Base-by-base conservation (phyloP, 1,140 invertebrate genomes). In the Drosophila kohkoa region DNA sequence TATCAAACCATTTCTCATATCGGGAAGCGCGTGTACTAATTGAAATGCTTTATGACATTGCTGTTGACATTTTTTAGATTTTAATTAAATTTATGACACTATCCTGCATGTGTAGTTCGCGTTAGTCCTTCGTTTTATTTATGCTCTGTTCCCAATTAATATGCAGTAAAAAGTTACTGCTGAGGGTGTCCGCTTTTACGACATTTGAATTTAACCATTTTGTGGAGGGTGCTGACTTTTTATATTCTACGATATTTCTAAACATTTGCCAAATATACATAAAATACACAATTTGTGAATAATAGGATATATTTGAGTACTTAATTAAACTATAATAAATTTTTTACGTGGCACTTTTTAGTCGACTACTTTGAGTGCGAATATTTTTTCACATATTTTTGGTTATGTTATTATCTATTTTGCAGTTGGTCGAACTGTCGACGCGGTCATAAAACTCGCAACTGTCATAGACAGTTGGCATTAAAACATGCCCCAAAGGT, bases 31-130 rank as follows among this genome's bases (percentile, higher is more conserved):
- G 15, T 8, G 54, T 35, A 48, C 81, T 85, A 83, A 83, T 83
- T 83, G 81, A 83, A 86, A 77, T 67, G 81, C 57, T 81, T 70
- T 81, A 51, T 59, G 69, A 86, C 73, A 64, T 60, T 63, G 16
- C 55, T 60, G 81, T 70, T 81, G 81, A 85, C 81, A 85, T 81
- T 83, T 83, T 85, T 77, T 69, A 75, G 74, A 77, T 73, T 83
- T 85, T 85, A 83, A 83, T 83, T 83, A 83, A 83, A 85, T 85
- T 81, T 82, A 79, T 85, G 77, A 81, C 77, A 80, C 58, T 48
- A 49, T 54, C 13, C 43, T 55, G 43, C 57, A 16, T 28, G 45
- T 48, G 35, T 64, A 55, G 28, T 55, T 25, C 20, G 20, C 28
- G 38, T 32, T 48, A 30, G 32, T 57, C 3, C 16, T 65, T 3